phyloP scores from a whole-genome alignment of 2,888 invertebrate species.

The Spilarctia lutea region DNA sequence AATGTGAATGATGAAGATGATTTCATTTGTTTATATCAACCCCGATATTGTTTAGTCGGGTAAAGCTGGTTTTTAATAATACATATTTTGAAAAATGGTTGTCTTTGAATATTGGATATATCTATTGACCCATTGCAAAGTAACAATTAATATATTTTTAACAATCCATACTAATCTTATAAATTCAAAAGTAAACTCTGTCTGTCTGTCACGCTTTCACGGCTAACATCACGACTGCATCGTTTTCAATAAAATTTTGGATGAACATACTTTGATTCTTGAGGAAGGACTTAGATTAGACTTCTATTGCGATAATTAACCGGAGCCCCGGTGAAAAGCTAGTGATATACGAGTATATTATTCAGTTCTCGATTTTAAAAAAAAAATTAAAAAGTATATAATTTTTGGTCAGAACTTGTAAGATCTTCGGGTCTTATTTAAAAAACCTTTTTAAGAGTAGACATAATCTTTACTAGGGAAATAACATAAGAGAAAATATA shows the following conservation, averaged over 20 bases:
- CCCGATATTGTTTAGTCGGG: background rate
- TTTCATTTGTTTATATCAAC: slow-evolving; percentile 30
- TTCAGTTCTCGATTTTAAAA: too few species aligned
- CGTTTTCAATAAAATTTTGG: too few species aligned
- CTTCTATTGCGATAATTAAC: too few species aligned
- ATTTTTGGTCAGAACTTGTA: background rate
- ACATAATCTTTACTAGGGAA: background rate
- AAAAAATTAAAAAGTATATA: background rate
- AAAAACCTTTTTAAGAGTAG: background rate
- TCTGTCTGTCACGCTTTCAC: too few species aligned
- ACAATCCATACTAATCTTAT: too few species aligned
- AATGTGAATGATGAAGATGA: slow-evolving; percentile 31
- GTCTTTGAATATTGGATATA: background rate
- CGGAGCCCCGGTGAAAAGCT: too few species aligned
- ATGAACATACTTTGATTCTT: too few species aligned
- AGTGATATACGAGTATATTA: too few species aligned
- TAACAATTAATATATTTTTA: background rate
- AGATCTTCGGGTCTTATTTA: background rate
- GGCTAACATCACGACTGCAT: too few species aligned
- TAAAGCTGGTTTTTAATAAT: background rate
- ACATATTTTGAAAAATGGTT: background rate
- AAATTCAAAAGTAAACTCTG: too few species aligned
- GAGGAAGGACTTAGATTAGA: too few species aligned
- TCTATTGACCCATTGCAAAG: background rate
- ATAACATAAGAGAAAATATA: too few species aligned